Evolutionary conservation across 1,140 invertebrate species (phyloP).

Genomic region (Lucilia sericata): DNA sequence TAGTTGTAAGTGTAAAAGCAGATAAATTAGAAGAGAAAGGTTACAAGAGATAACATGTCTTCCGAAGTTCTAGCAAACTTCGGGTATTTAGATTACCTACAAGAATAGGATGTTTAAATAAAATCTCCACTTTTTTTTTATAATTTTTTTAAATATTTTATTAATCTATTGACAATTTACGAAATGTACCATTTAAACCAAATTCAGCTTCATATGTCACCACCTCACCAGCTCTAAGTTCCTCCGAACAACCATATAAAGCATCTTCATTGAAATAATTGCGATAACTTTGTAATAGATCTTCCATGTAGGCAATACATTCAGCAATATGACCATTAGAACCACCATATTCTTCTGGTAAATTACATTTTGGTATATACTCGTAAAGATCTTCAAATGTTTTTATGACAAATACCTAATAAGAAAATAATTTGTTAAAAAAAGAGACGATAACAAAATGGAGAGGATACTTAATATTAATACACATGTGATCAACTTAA

Average conservation of each 20-base stretch:
- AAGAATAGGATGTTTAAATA: too few relatives aligned
- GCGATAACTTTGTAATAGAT: slow-evolving; percentile 69
- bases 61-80: too few relatives aligned
- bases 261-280: slow-evolving; percentile 71
- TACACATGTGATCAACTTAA: too few relatives aligned
- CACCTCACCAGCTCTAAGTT: slow-evolving; percentile 72
- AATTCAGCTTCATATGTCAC: slow-evolving; percentile 73
- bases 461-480: too few relatives aligned
- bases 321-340: slow-evolving; percentile 68
- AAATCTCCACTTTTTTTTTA: too few relatives aligned
- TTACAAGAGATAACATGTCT: too few relatives aligned
- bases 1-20: too few relatives aligned
- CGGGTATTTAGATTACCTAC: too few relatives aligned
- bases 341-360: slow-evolving; percentile 73
- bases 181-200: slow-evolving; percentile 74
- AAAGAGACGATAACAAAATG: background rate
- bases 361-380: slow-evolving; percentile 68
- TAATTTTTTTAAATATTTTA: too few relatives aligned
- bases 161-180: slow-evolving; percentile 69
- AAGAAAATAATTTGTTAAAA: slow-evolving; percentile 20
- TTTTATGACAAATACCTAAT: slow-evolving; percentile 58
- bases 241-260: slow-evolving; percentile 71
- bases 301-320: slow-evolving; percentile 71
- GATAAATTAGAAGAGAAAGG: too few relatives aligned
- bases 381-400: slow-evolving; percentile 69